phyloP scores from a whole-genome alignment of 1,140 invertebrate species.

The Leptinotarsa defecta region DNA sequence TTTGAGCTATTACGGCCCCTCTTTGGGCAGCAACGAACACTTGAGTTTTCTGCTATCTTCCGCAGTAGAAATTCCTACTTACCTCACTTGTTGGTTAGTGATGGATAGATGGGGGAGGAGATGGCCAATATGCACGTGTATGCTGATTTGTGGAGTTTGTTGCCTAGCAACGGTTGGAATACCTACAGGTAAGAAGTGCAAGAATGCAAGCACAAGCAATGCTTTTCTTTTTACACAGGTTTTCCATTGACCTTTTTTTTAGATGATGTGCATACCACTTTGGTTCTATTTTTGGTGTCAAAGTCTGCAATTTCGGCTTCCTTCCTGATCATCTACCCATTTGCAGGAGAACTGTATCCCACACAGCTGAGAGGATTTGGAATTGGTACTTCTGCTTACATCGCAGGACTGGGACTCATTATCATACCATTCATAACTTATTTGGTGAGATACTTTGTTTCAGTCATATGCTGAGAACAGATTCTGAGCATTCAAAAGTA shows the following conservation, averaged over 20 bases:
- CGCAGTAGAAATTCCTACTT: constrained; percentile 83
- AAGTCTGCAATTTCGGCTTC: constrained; percentile 90
- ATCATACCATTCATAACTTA: constrained; percentile 91
- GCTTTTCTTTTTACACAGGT: not conserved
- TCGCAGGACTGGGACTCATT: constrained; percentile 83
- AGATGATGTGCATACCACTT: constrained; percentile 75
- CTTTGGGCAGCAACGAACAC: constrained; percentile 81
- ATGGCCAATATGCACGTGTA: constrained; percentile 81
- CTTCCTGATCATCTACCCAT: constrained; percentile 89
- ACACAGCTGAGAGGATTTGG: constrained; percentile 84
- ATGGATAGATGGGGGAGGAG: constrained; percentile 83
- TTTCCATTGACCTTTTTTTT: constrained; percentile 53
- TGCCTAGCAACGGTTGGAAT: constrained; percentile 82
- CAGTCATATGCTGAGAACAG: too few relatives aligned
- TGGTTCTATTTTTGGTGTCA: constrained; percentile 81
- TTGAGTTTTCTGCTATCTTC: constrained; percentile 85
- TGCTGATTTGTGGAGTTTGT: constrained; percentile 79
- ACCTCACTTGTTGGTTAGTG: constrained; percentile 79
- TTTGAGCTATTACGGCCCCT: constrained; percentile 83
- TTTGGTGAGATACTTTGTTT: constrained; percentile 64
- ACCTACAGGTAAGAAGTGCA: constrained; percentile 64
- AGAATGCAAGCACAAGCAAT: constrained; percentile 18
- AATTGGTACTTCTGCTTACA: constrained; percentile 87
- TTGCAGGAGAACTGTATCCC: constrained; percentile 87
- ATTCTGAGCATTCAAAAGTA: constrained; percentile 50